phyloP scores from a whole-genome alignment of 2,113 vertebrate species.

The Leucoraja erinaceus region DNA sequence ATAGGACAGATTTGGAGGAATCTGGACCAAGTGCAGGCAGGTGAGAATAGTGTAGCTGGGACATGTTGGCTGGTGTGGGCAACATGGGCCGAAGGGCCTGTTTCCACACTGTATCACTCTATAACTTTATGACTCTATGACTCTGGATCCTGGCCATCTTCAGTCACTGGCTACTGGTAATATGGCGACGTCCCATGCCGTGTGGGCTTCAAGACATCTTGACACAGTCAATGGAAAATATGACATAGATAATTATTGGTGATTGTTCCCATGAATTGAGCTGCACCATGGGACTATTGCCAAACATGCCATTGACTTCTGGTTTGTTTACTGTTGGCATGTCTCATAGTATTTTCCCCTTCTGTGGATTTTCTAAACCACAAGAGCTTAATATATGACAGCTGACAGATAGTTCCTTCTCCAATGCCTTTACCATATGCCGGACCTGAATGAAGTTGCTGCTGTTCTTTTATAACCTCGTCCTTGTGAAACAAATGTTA shows the following conservation, averaged over 20 bases:
- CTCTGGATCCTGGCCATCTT: neutral
- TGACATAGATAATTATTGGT: neutral
- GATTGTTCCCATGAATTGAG: constrained; percentile 13
- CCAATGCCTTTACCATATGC: constrained; percentile 26
- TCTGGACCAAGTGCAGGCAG: too few relatives aligned
- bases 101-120: too few relatives aligned
- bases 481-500: too few relatives aligned
- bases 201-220: neutral
- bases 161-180: neutral
- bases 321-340: neutral
- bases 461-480: neutral
- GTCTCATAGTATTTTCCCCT: neutral
- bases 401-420: neutral
- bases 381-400: neutral
- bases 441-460: neutral
- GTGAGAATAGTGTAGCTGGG: too few relatives aligned
- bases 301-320: neutral
- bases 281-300: neutral
- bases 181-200: neutral
- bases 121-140: too few relatives aligned
- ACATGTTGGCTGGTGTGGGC: too few relatives aligned
- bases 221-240: neutral
- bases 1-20: too few relatives aligned
- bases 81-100: too few relatives aligned
- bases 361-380: constrained; percentile 9